These are phyloP conservation scores for Macrochelys suwanniensis DNA, from an alignment of 2,797 vertebrate species.

Conservation along the genomic window DNA sequence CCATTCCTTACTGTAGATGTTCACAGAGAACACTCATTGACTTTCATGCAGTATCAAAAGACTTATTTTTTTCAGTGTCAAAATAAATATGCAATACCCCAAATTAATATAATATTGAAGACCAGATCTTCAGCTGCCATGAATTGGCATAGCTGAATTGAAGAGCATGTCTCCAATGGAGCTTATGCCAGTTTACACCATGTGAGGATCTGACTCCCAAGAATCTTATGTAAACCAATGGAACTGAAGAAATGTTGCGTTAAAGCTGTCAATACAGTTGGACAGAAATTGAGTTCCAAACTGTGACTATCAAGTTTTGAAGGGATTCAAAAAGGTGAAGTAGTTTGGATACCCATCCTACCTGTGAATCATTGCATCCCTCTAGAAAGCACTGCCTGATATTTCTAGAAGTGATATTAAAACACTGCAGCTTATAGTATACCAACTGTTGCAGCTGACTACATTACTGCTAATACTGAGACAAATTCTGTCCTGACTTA, in stretches of 20 bases:
- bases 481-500: background rate
- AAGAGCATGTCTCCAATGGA: background rate
- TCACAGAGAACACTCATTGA: conserved; percentile 20
- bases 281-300: background rate
- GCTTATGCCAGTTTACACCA: background rate
- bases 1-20: conserved; percentile 9
- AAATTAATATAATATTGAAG: background rate
- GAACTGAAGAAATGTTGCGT: background rate
- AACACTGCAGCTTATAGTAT: background rate
- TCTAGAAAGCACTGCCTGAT: background rate
- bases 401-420: background rate
- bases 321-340: background rate
- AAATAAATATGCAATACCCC: background rate
- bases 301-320: background rate
- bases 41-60: conserved; percentile 33
- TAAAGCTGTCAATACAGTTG: background rate
- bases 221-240: background rate
- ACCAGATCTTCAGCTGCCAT: background rate
- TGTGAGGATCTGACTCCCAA: background rate
- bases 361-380: background rate
- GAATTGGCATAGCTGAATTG: background rate
- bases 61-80: background rate
- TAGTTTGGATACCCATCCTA: background rate
- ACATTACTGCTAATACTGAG: background rate
- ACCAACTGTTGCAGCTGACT: background rate